A percentile compares a stretch with the other conserved stretches of the same genome.
phyloP scores from a whole-genome alignment of 1,140 invertebrate genomes.

The Drosophila nigrodunni region DNA sequence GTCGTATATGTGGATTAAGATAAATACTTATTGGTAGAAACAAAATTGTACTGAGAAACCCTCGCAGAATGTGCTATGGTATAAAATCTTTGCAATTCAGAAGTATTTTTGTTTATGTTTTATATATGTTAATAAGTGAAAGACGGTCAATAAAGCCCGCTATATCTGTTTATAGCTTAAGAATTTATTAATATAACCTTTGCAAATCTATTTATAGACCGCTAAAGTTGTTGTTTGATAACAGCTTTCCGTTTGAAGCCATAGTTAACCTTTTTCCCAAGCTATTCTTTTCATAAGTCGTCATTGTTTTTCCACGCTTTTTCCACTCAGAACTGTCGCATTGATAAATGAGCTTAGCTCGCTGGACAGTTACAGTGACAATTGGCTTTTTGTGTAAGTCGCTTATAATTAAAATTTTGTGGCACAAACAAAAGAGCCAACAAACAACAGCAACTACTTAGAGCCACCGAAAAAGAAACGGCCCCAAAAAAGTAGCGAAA shows the following conservation, averaged over 20 bases:
- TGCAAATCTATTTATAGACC: neutral
- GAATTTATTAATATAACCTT: neutral
- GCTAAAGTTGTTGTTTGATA: neutral
- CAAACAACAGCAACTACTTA: slow-evolving; percentile 39
- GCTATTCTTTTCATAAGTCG: neutral
- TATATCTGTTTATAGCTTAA: neutral
- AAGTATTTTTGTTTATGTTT: too few species aligned
- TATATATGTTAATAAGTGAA: too few species aligned
- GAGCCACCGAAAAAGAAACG: slow-evolving; percentile 60
- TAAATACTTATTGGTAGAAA: too few species aligned
- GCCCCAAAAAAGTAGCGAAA: slow-evolving; percentile 74
- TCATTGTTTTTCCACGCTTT: slow-evolving; percentile 55
- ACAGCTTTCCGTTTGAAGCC: slow-evolving; percentile 12
- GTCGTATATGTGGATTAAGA: too few species aligned
- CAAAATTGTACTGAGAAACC: too few species aligned
- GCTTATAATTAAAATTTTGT: slow-evolving; percentile 77
- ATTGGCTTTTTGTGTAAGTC: slow-evolving; percentile 81
- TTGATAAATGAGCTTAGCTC: slow-evolving; percentile 71
- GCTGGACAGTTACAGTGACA: slow-evolving; percentile 66
- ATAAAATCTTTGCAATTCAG: too few species aligned
- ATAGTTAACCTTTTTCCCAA: slow-evolving; percentile 16
- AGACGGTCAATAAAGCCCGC: too few species aligned
- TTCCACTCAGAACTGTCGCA: slow-evolving; percentile 56
- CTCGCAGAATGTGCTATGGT: too few species aligned
- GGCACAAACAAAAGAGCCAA: slow-evolving; percentile 64